Evolutionary conservation across 2,113 vertebrate species (phyloP), one percentile per base, ranked within the genome.

Genomic region (Microcebus murinus): DNA sequence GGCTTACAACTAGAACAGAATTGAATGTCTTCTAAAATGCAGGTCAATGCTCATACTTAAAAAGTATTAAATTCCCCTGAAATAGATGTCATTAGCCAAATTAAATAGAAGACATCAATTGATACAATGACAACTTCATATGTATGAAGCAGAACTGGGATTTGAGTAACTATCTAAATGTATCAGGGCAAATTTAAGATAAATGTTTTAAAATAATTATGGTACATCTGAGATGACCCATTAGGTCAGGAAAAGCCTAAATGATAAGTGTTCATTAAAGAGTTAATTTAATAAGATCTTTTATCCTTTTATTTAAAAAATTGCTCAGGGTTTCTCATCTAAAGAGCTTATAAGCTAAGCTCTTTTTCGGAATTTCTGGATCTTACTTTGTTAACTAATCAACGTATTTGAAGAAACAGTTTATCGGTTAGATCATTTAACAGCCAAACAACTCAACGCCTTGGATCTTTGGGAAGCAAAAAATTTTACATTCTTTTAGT

Each of bases 191-290:
- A 27, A 50, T 77, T 94, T 90, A 92, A 90, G 34, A 93, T 87
- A 81, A 87, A 2, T 42, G 48, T 55, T 84, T 90, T 82, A 57
- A 95, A 96, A 87, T 83, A 87, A 87, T 91, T 84, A 88, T 77
- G n/a, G n/a, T 71, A 83, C 20, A 17, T 87, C 36, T 86, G 93
- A 88, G 31, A 88, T 76, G 90, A 93, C 42, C 50, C 63, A 59
- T 61, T 36, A 76, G 48, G 45, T 87, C 61, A 87, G 31, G 8
- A 63, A 91, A 90, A 80, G 59, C 70, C 17, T 87, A 50, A 90
- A 55, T 15, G 39, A 29, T 91, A 65, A 65, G 17, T 67, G 42
- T 45, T 87, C n/a, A 80, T 81, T 95, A 93, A 85, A 39, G n/a
- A 73, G 10, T 20, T 65, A 57, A 91, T 57, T 94, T 84, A 68